phyloP scores from a whole-genome alignment of 2,888 invertebrate genomes.

The Microdon myrmicae region DNA sequence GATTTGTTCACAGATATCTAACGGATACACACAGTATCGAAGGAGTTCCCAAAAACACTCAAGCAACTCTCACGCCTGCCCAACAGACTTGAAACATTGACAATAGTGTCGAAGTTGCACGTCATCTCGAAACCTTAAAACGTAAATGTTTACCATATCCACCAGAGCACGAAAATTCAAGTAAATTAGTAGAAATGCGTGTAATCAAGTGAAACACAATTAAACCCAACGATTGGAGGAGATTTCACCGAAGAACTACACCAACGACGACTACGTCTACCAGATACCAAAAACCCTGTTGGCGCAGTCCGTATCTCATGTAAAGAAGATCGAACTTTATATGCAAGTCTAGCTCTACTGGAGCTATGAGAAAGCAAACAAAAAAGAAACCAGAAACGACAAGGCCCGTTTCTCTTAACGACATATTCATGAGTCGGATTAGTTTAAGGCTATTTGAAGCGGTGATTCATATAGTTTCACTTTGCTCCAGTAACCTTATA shows the following conservation, averaged over 20 bases:
- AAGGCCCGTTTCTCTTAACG: constrained; percentile 14
- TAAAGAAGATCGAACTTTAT: too few species aligned
- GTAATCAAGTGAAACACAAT: constrained; percentile 45
- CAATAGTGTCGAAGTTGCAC: constrained; percentile 34
- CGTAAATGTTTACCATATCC: not conserved
- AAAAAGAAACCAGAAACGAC: constrained; percentile 3
- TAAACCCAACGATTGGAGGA: constrained; percentile 41
- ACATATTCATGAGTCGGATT: constrained; percentile 21
- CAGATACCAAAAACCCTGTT: too few species aligned
- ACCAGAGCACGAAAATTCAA: constrained; percentile 35
- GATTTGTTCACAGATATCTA: too few species aligned
- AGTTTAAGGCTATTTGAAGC: not conserved
- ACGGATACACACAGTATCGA: not conserved
- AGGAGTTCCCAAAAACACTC: not conserved
- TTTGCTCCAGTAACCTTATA: constrained; percentile 46
- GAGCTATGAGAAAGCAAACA: constrained; percentile 1
- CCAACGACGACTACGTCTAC: constrained; percentile 10
- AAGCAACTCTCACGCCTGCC: not conserved
- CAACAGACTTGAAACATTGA: constrained; percentile 24
- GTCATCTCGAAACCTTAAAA: constrained; percentile 27
- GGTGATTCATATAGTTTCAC: constrained; percentile 39
- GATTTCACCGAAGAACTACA: constrained; percentile 34
- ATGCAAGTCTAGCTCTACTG: too few species aligned
- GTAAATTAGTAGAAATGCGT: constrained; percentile 35
- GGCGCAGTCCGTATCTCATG: too few species aligned